phyloP scores from a whole-genome alignment of 2,888 invertebrate genomes.

The Timema podura region DNA sequence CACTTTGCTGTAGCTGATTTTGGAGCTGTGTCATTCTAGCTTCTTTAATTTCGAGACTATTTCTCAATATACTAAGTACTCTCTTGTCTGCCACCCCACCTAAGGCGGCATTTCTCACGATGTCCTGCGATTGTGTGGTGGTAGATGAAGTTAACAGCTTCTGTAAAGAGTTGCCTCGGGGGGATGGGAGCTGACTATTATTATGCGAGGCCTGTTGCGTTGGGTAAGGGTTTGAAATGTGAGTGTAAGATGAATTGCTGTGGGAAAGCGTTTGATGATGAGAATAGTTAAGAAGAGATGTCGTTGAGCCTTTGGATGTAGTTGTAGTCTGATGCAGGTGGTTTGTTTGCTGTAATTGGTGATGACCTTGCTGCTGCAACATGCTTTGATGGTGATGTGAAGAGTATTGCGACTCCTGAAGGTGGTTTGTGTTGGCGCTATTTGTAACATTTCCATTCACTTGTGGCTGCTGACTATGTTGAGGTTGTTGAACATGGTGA shows the following conservation, averaged over 20 bases:
- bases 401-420: slow-evolving; percentile 7
- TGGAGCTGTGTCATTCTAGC: slow-evolving; percentile 47
- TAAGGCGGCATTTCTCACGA: slow-evolving; percentile 1
- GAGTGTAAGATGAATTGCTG: no score
- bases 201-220: slow-evolving; percentile 11
- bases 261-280: no score
- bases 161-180: slow-evolving; percentile 17
- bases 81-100: slow-evolving; percentile 57
- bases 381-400: slow-evolving; percentile 29
- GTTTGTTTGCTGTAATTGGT: slow-evolving; percentile 27
- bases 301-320: no score
- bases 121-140: slow-evolving; percentile 34
- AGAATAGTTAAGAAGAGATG: no score
- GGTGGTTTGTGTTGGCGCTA: neutral
- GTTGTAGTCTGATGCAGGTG: neutral
- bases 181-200: neutral
- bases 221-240: neutral
- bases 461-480: slow-evolving; percentile 12
- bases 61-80: slow-evolving; percentile 65
- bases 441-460: neutral
- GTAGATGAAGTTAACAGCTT: slow-evolving; percentile 27
- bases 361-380: slow-evolving; percentile 31
- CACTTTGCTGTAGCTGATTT: slow-evolving; percentile 51
- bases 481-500: slow-evolving; percentile 14
- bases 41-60: slow-evolving; percentile 62